Conservation (phyloP, 2,113 vertebrate species). For the Daboia siamensis region DNA sequence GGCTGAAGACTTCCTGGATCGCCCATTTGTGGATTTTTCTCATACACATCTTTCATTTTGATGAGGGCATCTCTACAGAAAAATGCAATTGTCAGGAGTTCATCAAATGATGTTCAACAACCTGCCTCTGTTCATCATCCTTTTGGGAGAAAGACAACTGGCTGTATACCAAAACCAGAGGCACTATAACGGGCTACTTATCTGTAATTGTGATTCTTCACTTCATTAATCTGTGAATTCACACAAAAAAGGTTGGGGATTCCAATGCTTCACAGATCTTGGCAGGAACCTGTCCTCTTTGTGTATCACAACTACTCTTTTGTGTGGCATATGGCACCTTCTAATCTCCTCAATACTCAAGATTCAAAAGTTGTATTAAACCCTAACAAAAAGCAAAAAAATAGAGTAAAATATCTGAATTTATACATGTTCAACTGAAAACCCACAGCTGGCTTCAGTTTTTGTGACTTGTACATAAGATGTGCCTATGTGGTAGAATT, state of each 20-base stretch:
- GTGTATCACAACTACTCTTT: background rate
- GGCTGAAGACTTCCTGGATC: constrained; percentile 93
- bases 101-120: background rate
- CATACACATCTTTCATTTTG: constrained; percentile 99
- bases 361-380: background rate
- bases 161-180: background rate
- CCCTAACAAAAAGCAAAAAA: background rate
- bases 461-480: background rate
- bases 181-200: background rate
- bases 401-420: background rate
- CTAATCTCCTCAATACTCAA: background rate
- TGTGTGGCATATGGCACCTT: background rate
- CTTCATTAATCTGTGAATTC: background rate
- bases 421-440: background rate
- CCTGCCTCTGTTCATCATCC: background rate
- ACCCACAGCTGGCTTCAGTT: background rate
- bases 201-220: background rate
- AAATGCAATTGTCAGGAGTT: background rate
- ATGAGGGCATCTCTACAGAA: constrained; percentile 89
- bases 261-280: background rate
- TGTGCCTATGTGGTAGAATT: background rate
- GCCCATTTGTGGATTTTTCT: constrained; percentile 98
- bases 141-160: background rate
- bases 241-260: background rate
- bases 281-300: background rate